Evolutionary conservation across 2,888 invertebrate species (phyloP).

Genomic region (Thera britannica): DNA sequence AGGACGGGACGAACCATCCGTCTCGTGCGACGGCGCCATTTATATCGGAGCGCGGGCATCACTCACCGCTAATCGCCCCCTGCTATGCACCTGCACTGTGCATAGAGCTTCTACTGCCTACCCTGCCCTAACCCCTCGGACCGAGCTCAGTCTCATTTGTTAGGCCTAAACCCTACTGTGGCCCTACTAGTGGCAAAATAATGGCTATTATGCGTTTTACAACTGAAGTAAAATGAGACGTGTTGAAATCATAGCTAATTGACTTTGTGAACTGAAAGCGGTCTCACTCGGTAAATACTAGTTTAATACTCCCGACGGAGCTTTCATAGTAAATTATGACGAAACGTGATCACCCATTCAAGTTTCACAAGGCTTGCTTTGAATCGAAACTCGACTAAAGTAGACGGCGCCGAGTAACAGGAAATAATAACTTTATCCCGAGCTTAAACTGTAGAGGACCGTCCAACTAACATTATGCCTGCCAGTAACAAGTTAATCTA

Average conservation of each 20-base stretch:
- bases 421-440: constrained; percentile 83
- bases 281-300: constrained; percentile 59
- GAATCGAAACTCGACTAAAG: constrained; percentile 80
- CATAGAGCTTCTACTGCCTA: constrained; percentile 29
- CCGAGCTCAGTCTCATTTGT: constrained; percentile 3
- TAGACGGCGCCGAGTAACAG: constrained; percentile 77
- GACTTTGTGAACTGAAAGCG: constrained; percentile 41
- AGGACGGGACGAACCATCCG: constrained; percentile 61
- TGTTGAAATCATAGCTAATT: constrained; percentile 7
- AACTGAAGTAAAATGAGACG: constrained; percentile 5
- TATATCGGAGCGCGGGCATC: constrained; percentile 68
- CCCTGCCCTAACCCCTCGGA: not conserved
- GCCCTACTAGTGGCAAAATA: not conserved
- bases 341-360: constrained; percentile 80
- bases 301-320: constrained; percentile 65
- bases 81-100: constrained; percentile 66
- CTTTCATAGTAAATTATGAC: constrained; percentile 69
- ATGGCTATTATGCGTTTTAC: not conserved
- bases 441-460: constrained; percentile 77
- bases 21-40: constrained; percentile 72
- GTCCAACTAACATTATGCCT: constrained; percentile 83
- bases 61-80: constrained; percentile 74
- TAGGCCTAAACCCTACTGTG: not conserved
- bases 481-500: constrained; percentile 84
- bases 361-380: constrained; percentile 75